Evolutionary conservation across 23 tunicate species (phyloP).

Genomic region (Clavelina lepadiformis): DNA sequence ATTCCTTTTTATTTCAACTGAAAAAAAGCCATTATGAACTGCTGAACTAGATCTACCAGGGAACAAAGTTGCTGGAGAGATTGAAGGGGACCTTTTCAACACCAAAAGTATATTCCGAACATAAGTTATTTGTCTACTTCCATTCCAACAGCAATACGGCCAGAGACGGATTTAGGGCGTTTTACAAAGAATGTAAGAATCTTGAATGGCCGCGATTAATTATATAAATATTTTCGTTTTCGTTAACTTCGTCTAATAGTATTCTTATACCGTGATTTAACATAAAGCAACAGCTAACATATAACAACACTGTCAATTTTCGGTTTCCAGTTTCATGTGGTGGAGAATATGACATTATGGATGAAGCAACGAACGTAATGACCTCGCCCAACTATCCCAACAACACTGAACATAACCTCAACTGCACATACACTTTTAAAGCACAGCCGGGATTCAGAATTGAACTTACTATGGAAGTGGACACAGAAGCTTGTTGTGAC

Average conservation of each 20-base stretch:
- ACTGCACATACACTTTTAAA: slow-evolving; percentile 7
- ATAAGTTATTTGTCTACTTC: slow-evolving; percentile 1
- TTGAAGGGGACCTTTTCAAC: slow-evolving; percentile 7
- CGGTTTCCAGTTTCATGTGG: slow-evolving; percentile 20
- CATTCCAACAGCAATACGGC: slow-evolving; percentile 5
- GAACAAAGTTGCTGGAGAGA: not conserved
- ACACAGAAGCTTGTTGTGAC: slow-evolving; percentile 38
- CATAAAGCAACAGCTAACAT: no score
- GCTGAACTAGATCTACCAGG: slow-evolving; percentile 14
- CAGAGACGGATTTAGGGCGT: slow-evolving; percentile 7
- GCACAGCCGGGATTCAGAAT: slow-evolving; percentile 12
- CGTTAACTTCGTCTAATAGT: no score
- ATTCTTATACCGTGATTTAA: no score
- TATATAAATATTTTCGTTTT: no score
- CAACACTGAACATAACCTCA: slow-evolving; percentile 3
- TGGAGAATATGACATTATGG: not conserved
- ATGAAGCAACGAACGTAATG: not conserved
- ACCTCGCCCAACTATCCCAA: slow-evolving; percentile 26
- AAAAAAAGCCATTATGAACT: no score
- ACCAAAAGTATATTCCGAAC: not conserved
- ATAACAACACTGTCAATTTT: no score
- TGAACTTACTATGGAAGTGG: slow-evolving; percentile 8
- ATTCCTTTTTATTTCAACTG: no score
- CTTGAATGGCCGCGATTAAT: no score
- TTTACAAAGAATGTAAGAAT: slow-evolving; percentile 21